Evolutionary conservation across 1,140 invertebrate genomes (phyloP), one percentile per base, ranked within the genome.

Genomic region (Nasonia longicornis): DNA sequence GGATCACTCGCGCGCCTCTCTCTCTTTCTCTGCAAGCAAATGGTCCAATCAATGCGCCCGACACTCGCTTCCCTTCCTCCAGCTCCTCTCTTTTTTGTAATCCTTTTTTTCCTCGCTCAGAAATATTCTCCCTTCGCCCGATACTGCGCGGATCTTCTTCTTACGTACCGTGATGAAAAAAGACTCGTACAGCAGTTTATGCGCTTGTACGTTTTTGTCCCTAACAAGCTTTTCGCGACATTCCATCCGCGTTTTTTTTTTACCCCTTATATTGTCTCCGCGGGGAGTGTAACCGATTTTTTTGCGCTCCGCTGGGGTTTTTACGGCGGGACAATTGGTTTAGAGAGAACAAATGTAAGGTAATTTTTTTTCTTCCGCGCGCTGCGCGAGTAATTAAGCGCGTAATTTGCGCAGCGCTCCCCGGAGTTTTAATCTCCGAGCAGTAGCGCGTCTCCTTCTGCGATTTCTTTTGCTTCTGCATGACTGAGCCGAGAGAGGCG

Each of bases 1-100:
- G 77, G 82, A 85, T 85, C 84, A 83, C 69, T 67, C 82, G 52
- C 77, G 48, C 80, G 26, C 16, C 22, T 7, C 52, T 58, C 52
- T 48, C 45, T 14, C 45, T n/a, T 22, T 52, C 76, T 76, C 20
- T 48, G 79, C 79, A 76, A 70, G 79, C 74, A 67, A 77, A 80
- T 82, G 82, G 81, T 76, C 77, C 83, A 85, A 87, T 86, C 83
- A 86, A 86, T 86, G 83, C 85, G 73, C 73, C 69, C 82, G 74
- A 83, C 73, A 75, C 66, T 76, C 42, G 63, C 42, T 63, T 58
- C 10, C 69, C 35, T 42, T 20, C 26, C 16, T n/a, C 26, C 26
- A 26, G 26, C 26, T 69, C 67, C 0, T 1, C 67, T 63, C 16
- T 3, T 3, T n/a, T 16, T 63, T 14, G 22, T 10, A 22, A 20